Evolutionary conservation across 2,797 vertebrate species (phyloP), one percentile per base, ranked within the genome.

Genomic region (Megaceryle alcyon): DNA sequence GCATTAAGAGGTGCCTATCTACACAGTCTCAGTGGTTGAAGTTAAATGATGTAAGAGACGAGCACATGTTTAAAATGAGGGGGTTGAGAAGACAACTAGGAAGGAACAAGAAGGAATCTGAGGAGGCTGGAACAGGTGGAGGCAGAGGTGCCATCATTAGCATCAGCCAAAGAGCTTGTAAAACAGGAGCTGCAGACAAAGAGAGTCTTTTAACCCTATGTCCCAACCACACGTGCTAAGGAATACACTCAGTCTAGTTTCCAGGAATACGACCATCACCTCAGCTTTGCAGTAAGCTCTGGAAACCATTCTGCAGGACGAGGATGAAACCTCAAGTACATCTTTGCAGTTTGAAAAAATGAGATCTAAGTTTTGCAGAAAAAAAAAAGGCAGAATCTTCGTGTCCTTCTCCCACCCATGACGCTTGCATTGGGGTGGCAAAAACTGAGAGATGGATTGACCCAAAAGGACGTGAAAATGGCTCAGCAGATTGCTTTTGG

Each of bases 241-340:
- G 65, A 71, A 31, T 29, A 37, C 10, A 64, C 5, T 29, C 61
- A 61, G 46, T 29, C 61, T 29, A 15, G 71, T 43, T 69, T 65
- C 54, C 80, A 65, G 59, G 54, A 60, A n/a, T 17, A 10, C 3
- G 3, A 68, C 31, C 43, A 48, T 37, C 15, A 21, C 18, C 35
- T 78, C 35, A 44, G 57, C 63, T 68, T 43, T 46, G 54, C 69
- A 43, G 54, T 5, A 46, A 70, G 37, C 77, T 72, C 39, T 70
- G 72, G 81, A 35, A 75, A 56, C 72, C 18, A 23, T 39, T 63
- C 82, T 51, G 28, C n/a, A 44, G 73, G 7, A 25, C 7, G 29
- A 81, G 33, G 54, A 29, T 14, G 49, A 3, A 39, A 29, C 16
- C 1, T 2, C 10, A 3, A 88, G 48, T 23, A 37, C 0, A 0